Base-by-base conservation (phyloP, 2,888 invertebrate species). In the Nomada fucata region DNA sequence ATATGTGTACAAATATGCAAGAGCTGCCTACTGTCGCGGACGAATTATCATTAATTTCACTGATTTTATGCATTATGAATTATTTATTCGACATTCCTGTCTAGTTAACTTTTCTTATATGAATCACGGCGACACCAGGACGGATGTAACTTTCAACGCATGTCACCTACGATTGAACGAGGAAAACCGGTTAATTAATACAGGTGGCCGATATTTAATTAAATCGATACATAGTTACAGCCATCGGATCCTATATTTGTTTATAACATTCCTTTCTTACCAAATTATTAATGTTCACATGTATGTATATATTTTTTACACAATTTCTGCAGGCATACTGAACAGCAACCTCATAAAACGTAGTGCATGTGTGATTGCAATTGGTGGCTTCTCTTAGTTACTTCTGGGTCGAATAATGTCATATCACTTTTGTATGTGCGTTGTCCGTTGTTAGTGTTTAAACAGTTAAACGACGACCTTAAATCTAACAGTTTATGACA, bases 171-270 rank as follows among this genome's bases (percentile, higher is more conserved):
- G 20, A 53, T 72, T 29, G 15, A 20, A 64, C 20, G 10, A 55
- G 11, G 44, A n/a, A 20, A 67, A 67, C 68, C 68, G 36, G 74
- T 74, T 67, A 47, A 68, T 59, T 59, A 74, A 67, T 59, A 13
- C 11, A 59, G 50, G 42, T 47, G 36, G 57, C 11, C n/a, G 23
- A 29, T 26, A 42, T 67, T 59, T 42, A 36, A 68, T 67, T 47
- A 50, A 73, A 67, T 18, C 47, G 15, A 20, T 47, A 57, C 29
- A n/a, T 44, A 4, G 23, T 18, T 26, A 23, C 10, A 53, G 0
- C 13, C n/a, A 52, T 36, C 11, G 7, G 2, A 15, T 9, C 1
- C 2, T 23, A 2, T 4, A 53, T 53, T 61, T 52, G n/a, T 61
- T 52, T 18, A 18, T 13, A 36, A 55, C n/a, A 15, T 63, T 53